phyloP scores from a whole-genome alignment of 2,113 vertebrate genomes.

The Cottus gobio region DNA sequence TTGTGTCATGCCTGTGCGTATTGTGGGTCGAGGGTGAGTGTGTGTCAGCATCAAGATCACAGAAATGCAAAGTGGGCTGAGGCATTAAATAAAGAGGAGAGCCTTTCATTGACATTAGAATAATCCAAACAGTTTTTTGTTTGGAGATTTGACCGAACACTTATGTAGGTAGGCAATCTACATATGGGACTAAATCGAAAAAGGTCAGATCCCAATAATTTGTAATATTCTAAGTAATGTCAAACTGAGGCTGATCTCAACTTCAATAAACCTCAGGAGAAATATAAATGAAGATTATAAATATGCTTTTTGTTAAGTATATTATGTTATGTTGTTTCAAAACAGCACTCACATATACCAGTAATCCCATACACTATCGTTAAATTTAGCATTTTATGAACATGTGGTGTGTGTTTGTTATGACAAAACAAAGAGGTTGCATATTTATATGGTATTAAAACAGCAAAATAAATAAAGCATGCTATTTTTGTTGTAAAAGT shows the following conservation, averaged over 20 bases:
- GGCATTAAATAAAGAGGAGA: conserved; percentile 78
- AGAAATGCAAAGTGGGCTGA: conserved; percentile 70
- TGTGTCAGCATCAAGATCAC: conserved; percentile 66
- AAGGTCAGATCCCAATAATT: conserved; percentile 68
- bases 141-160: conserved; percentile 57
- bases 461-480: not conserved
- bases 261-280: conserved; percentile 40
- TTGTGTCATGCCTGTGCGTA: conserved; percentile 49
- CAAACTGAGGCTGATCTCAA: conserved; percentile 52
- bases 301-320: conserved; percentile 23
- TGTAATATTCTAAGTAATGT: conserved; percentile 73
- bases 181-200: conserved; percentile 59
- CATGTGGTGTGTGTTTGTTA: too few species aligned
- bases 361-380: conserved; percentile 9
- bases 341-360: not conserved
- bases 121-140: conserved; percentile 68
- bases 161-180: conserved; percentile 61
- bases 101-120: conserved; percentile 72
- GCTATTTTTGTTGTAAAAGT: too few species aligned
- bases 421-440: not conserved
- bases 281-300: conserved; percentile 58
- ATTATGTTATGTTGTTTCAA: conserved; percentile 38
- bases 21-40: conserved; percentile 49
- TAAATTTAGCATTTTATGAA: not conserved
- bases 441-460: not conserved